phyloP scores from a whole-genome alignment of 64 coral and sea anemone genomes.

The Montipora cactus region DNA sequence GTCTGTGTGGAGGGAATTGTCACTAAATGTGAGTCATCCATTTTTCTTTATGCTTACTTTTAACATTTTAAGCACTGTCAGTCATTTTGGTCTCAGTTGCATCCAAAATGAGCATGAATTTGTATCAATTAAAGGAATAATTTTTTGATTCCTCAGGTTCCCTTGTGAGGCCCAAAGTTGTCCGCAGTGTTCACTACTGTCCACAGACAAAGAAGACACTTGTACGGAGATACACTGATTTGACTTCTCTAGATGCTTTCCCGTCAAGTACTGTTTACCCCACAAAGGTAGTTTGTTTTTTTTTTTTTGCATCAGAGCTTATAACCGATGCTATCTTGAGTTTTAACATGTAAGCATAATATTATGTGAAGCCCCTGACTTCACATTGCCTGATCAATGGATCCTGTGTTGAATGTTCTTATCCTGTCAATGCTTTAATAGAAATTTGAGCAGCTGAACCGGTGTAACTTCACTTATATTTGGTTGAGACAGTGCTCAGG shows the following conservation, averaged over 20 bases:
- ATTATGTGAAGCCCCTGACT: too few species aligned
- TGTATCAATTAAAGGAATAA: too few species aligned
- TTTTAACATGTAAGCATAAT: too few species aligned
- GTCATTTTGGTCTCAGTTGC: too few species aligned
- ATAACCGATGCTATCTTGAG: too few species aligned
- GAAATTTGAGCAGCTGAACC: too few species aligned
- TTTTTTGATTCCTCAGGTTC: slow-evolving; percentile 60
- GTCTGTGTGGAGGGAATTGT: slow-evolving; percentile 98
- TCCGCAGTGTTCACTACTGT: slow-evolving; percentile 97
- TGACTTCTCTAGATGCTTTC: slow-evolving; percentile 95
- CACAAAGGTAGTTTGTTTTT: slow-evolving; percentile 77
- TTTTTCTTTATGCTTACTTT: background rate
- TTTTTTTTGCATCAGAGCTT: background rate
- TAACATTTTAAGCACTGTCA: background rate
- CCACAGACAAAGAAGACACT: slow-evolving; percentile 97
- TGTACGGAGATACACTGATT: slow-evolving; percentile 88
- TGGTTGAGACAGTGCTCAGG: too few species aligned
- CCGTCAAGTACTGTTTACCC: slow-evolving; percentile 94
- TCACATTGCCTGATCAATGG: too few species aligned
- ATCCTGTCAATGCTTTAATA: too few species aligned
- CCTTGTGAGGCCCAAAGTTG: slow-evolving; percentile 94
- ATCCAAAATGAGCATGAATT: too few species aligned
- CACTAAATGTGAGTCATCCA: slow-evolving; percentile 90
- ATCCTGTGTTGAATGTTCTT: too few species aligned
- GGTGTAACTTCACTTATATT: too few species aligned